These are phyloP conservation scores for Rhynchonycteris naso DNA, from an alignment of 2,797 vertebrate genomes.

Conservation along the genomic window DNA sequence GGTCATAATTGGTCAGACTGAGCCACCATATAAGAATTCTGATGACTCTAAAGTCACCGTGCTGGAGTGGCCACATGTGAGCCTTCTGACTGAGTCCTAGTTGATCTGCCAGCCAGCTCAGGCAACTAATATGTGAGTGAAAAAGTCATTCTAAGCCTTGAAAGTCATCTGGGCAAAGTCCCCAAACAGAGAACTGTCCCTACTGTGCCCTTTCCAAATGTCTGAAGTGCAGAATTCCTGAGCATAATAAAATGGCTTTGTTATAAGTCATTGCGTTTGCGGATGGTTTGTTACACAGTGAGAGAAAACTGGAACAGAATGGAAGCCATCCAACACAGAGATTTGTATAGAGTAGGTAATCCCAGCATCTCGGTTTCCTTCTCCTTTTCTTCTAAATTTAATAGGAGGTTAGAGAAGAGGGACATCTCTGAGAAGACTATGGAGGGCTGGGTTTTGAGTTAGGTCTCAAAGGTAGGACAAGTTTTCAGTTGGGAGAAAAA, in stretches of 20 bases:
- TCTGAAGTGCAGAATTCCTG: conserved; percentile 22
- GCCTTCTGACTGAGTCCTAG: not conserved
- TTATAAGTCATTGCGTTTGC: conserved; percentile 18
- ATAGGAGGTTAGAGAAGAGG: not conserved
- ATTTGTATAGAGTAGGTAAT: not conserved
- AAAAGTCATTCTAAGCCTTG: not conserved
- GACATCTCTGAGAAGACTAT: not conserved
- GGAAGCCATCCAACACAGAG: not conserved
- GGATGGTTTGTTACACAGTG: not conserved
- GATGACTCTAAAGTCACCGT: not conserved
- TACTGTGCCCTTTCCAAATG: not conserved
- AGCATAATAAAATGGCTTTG: not conserved
- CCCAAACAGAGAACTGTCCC: not conserved
- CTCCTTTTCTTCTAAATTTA: conserved; percentile 8
- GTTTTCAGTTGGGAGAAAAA: conserved; percentile 30
- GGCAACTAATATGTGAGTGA: not conserved
- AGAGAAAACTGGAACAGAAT: not conserved
- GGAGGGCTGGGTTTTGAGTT: not conserved
- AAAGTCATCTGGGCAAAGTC: not conserved
- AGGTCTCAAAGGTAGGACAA: not conserved
- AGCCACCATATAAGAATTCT: not conserved
- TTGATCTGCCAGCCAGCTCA: not conserved
- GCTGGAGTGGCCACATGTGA: not conserved
- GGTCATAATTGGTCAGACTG: not conserved
- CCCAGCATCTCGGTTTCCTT: not conserved